Evolutionary conservation across 2,113 vertebrate species (phyloP), one percentile per base, ranked within the genome.

Genomic region (Eclectus roratus): DNA sequence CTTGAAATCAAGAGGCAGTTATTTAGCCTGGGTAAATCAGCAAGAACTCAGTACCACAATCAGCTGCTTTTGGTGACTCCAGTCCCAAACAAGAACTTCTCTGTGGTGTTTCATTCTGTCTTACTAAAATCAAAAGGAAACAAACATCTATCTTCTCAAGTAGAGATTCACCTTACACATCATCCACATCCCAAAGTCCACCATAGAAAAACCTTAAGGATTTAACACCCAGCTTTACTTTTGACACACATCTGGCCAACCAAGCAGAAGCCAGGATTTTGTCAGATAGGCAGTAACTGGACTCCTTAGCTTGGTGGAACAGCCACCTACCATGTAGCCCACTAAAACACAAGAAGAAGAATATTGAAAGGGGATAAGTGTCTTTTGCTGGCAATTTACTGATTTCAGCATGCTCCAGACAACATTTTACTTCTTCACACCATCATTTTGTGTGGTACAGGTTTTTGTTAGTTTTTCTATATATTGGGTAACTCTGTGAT

Each of bases 401-500:
- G 2, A 14, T n/a, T 76, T 44, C 58, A 27, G 43, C 10, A 31
- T 17, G 20, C 37, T 79, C 21, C 46, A 68, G n/a, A 29, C 49
- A 79, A 69, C 23, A 41, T 81, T 97, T 56, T 29, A 50, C 29
- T 43, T 33, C 13, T 4, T 37, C 10, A 37, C 37, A 20, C 35
- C 18, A 61, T 24, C 24, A 28, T 21, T 72, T 87, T 19, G 84
- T 25, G 13, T 13, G 15, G 8, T 18, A 29, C 4, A 21, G 4
- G 7, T 28, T 86, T 85, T 52, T 2, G 3, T 76, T 85, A 92
- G 92, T 91, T 93, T 97, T 96, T 95, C 95, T 81, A 93, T 77
- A 78, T 18, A 81, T 60, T 85, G 63, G 73, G 84, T 93, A 70
- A 94, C 93, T 97, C 96, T 91, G 24, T 82, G 78, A 95, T 80